A percentile compares a stretch with the other conserved stretches of the same genome.
These are phyloP conservation scores for Pterocles orientalis DNA, from an alignment of 2,113 vertebrate genomes.

Conservation along the genomic window DNA sequence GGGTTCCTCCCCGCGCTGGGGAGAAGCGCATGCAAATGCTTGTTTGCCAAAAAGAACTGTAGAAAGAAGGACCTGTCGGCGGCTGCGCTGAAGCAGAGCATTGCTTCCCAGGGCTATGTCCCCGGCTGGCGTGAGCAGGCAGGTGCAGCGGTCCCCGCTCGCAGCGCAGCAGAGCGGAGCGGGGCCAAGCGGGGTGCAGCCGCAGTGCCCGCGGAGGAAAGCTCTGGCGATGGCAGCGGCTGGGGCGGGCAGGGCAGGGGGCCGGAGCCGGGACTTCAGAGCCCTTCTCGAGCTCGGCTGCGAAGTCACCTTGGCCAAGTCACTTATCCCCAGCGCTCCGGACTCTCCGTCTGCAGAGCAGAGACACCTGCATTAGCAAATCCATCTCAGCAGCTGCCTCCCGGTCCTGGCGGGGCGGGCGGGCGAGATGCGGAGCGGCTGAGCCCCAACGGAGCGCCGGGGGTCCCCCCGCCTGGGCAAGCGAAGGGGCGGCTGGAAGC, in stretches of 20 bases:
- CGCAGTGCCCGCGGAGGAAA: conserved; percentile 13
- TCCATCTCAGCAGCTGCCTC: neutral
- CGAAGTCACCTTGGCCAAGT: conserved; percentile 60
- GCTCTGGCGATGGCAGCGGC: neutral
- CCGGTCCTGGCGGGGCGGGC: neutral
- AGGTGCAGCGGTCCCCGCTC: neutral
- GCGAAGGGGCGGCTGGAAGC: neutral
- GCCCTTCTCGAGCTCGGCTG: neutral
- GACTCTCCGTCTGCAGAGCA: conserved; percentile 8
- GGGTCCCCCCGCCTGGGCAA: neutral
- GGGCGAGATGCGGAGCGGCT: neutral
- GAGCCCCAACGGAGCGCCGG: neutral
- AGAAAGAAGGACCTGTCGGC: conserved; percentile 39
- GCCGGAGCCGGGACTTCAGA: neutral
- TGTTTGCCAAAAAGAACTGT: neutral
- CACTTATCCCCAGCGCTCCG: conserved; percentile 17
- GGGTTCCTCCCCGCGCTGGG: neutral
- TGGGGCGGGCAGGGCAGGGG: conserved; percentile 4
- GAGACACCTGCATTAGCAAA: neutral
- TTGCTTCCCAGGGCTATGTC: neutral
- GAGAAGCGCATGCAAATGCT: conserved; percentile 2
- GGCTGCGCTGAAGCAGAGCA: conserved; percentile 24
- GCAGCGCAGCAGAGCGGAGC: neutral
- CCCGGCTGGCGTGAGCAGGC: neutral
- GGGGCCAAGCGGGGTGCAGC: conserved; percentile 27